phyloP scores from a whole-genome alignment of 1,140 invertebrate genomes.

The Caenorhabditis brenneri region DNA sequence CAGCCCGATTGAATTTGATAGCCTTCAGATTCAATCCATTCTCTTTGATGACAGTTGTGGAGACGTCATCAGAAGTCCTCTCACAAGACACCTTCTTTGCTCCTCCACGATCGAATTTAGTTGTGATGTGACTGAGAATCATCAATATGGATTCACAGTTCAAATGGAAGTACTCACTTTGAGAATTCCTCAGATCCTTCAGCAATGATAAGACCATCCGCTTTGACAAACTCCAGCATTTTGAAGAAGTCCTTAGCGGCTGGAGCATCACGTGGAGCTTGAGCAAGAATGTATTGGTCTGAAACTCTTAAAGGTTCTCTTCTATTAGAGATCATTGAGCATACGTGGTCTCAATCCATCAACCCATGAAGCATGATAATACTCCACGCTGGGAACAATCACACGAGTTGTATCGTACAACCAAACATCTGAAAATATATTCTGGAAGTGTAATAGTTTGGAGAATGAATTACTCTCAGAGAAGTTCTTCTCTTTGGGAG shows the following conservation, averaged over 20 bases:
- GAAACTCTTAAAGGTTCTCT: neutral
- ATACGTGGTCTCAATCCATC: slow-evolving; percentile 11
- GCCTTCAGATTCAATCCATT: neutral
- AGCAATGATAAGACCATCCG: neutral
- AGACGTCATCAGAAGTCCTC: neutral
- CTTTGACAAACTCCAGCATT: neutral
- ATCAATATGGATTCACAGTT: too few relatives aligned
- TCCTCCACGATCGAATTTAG: neutral
- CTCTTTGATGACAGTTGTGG: neutral
- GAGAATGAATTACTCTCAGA: neutral
- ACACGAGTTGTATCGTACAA: slow-evolving; percentile 1
- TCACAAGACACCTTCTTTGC: neutral
- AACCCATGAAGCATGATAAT: slow-evolving; percentile 19
- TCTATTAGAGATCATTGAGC: too few relatives aligned
- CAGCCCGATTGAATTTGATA: neutral
- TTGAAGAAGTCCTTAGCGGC: slow-evolving; percentile 31
- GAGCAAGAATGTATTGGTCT: slow-evolving; percentile 27
- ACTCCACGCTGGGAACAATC: neutral
- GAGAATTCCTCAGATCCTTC: neutral
- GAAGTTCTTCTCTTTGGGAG: slow-evolving; percentile 1
- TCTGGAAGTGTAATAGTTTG: too few relatives aligned
- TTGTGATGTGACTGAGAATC: neutral
- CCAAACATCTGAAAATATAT: neutral
- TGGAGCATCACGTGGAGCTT: neutral
- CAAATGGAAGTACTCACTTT: too few relatives aligned